phyloP scores from a whole-genome alignment of 2,113 vertebrate species.

The Isichthys henryi region DNA sequence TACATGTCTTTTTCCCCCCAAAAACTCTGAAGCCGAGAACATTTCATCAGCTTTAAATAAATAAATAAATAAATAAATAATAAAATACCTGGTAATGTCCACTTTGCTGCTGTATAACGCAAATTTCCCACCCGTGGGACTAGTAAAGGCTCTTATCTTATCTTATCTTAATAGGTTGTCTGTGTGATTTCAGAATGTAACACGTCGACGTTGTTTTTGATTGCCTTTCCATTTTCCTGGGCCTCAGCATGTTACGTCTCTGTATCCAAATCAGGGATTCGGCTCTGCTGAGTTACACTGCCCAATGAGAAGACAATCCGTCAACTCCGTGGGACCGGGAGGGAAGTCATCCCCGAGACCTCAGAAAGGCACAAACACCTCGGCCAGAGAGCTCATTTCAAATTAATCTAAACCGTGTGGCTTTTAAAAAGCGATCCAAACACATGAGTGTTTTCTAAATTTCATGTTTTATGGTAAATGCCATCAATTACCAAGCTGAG shows the following conservation, averaged over 20 bases:
- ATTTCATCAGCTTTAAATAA: neutral
- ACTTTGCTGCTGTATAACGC: too few species aligned
- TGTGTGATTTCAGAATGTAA: neutral
- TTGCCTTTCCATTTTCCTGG: neutral
- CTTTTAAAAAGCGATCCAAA: neutral
- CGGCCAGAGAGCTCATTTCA: neutral
- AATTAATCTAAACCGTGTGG: neutral
- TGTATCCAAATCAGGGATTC: neutral
- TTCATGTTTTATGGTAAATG: conserved; percentile 45
- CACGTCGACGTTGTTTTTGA: neutral
- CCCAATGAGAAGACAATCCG: neutral
- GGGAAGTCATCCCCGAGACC: neutral
- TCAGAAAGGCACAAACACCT: neutral
- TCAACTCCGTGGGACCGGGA: neutral
- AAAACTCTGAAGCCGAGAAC: neutral
- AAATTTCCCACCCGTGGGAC: too few species aligned
- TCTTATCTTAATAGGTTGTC: too few species aligned
- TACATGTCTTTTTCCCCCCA: neutral
- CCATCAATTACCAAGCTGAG: conserved; percentile 64
- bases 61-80: neutral
- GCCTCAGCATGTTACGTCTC: neutral
- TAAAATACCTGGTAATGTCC: neutral
- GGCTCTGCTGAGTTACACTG: neutral
- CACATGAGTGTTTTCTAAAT: conserved; percentile 22
- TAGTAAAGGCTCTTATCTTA: too few species aligned